These are phyloP conservation scores for Daphoenositta chrysoptera DNA, from an alignment of 2,113 vertebrate species.

Conservation along the genomic window DNA sequence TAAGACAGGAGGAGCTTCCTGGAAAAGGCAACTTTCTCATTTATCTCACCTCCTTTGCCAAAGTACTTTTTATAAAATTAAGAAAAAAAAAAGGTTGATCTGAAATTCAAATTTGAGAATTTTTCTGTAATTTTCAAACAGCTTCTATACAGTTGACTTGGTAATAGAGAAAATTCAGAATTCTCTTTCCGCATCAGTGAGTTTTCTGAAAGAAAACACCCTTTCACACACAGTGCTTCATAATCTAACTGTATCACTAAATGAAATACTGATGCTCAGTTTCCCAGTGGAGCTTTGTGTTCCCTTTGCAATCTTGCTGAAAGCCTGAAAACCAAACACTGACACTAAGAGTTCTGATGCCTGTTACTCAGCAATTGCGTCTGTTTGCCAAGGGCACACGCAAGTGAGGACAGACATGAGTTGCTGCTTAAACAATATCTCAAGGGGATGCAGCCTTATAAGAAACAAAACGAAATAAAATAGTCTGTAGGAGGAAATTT, in stretches of 20 bases:
- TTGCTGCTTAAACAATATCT: not conserved
- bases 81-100: not conserved
- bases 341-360: conserved; percentile 19
- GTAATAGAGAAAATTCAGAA: not conserved
- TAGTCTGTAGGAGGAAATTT: not conserved
- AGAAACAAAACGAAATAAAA: conserved; percentile 18
- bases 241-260: conserved; percentile 19
- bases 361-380: not conserved
- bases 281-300: conserved; percentile 24
- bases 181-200: not conserved
- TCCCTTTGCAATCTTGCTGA: conserved; percentile 41
- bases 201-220: conserved; percentile 29
- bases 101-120: not conserved
- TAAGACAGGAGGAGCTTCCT: not conserved
- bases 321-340: conserved; percentile 28
- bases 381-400: not conserved
- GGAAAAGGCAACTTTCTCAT: not conserved
- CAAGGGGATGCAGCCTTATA: not conserved
- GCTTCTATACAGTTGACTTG: not conserved
- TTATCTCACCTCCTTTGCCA: not conserved
- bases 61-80: not conserved
- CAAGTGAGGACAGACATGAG: not conserved
- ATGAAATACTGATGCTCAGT: conserved; percentile 4
- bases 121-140: not conserved
- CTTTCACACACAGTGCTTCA: not conserved